phyloP scores from a whole-genome alignment of 2,113 vertebrate species.

The Colistium nudipinnis region DNA sequence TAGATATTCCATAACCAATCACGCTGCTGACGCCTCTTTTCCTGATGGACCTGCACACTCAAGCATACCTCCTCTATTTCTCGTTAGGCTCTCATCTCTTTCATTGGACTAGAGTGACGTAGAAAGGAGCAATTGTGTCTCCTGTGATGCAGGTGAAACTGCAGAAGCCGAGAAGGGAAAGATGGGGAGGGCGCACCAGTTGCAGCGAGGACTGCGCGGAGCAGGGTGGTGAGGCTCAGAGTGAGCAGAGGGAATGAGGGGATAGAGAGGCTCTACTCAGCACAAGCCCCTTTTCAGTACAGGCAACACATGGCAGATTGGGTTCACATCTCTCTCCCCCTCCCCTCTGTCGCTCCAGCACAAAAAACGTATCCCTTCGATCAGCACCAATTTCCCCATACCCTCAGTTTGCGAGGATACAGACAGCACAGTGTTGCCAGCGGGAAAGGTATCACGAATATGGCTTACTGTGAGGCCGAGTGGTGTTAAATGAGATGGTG shows the following conservation, averaged over 20 bases:
- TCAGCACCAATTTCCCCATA: conserved; percentile 68
- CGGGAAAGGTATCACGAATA: conserved; percentile 61
- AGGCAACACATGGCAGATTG: conserved; percentile 79
- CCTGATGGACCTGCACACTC: too few relatives aligned
- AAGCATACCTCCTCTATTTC: conserved; percentile 6
- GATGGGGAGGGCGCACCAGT: conserved; percentile 33
- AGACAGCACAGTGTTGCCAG: conserved; percentile 62
- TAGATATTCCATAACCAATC: conserved; percentile 39
- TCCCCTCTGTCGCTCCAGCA: conserved; percentile 54
- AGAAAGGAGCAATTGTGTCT: conserved; percentile 26
- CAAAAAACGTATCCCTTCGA: conserved; percentile 63
- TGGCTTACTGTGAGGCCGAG: conserved; percentile 52
- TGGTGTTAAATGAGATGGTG: conserved; percentile 29
- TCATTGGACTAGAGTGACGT: conserved; percentile 35
- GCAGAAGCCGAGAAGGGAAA: conserved; percentile 18
- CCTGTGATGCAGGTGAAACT: conserved; percentile 44
- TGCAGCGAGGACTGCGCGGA: too few relatives aligned
- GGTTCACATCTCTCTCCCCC: conserved; percentile 67
- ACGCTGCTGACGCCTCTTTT: conserved; percentile 33
- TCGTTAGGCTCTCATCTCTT: conserved; percentile 30
- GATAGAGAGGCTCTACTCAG: conserved; percentile 72
- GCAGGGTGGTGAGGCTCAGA: conserved; percentile 54
- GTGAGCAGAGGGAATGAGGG: conserved; percentile 78
- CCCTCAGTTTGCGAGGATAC: conserved; percentile 64
- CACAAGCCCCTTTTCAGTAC: conserved; percentile 76